Evolutionary conservation across 2,113 vertebrate species (phyloP), one percentile per base, ranked within the genome.

Genomic region (Mormoops blainvillei): DNA sequence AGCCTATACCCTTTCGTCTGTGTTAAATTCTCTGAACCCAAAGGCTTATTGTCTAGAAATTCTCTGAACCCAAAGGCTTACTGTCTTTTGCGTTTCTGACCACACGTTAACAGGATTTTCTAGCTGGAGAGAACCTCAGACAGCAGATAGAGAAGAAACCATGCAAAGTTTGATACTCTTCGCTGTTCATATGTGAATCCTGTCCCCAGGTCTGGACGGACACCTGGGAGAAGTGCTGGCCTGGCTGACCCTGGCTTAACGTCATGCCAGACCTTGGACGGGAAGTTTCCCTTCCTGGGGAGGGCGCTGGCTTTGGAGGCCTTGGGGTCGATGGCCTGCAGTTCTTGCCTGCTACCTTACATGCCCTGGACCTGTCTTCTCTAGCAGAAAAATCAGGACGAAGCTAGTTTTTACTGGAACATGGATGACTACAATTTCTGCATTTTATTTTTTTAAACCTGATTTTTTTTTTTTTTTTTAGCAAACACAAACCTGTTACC

Each of bases 391-490:
- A 77, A 88, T 56, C 24, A 41, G 36, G 54, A 45, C 73, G 73
- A n/a, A 83, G 38, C 38, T 78, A 7, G 2, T n/a, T 85, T 84
- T 77, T 65, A 52, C 24, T 92, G 36, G 28, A 86, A 58, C 67
- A 31, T 22, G 6, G n/a, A 31, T 36, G 54, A 28, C 38, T 82
- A 28, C 33, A 26, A 4, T 50, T 58, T 61, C 61, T 80, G 18
- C 88, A 83, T 71, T 67, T 83, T 18, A 28, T 9, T 38, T n/a
- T 54, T 50, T 61, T 43, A 13, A 50, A 71, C 70, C 26, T n/a
- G 71, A 28, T 48, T 92, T 58, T 92, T 67, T 89, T 89, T 38
- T 61, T 92, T 67, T 89, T 91, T n/a, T 76, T 76, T 74, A 67
- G 81, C 70, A 67, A 70, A 63, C 84, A 38, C 41, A 87, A 73